Evolutionary conservation across 2,797 vertebrate genomes (phyloP).

Genomic region (Astyanax mexicanus): DNA sequence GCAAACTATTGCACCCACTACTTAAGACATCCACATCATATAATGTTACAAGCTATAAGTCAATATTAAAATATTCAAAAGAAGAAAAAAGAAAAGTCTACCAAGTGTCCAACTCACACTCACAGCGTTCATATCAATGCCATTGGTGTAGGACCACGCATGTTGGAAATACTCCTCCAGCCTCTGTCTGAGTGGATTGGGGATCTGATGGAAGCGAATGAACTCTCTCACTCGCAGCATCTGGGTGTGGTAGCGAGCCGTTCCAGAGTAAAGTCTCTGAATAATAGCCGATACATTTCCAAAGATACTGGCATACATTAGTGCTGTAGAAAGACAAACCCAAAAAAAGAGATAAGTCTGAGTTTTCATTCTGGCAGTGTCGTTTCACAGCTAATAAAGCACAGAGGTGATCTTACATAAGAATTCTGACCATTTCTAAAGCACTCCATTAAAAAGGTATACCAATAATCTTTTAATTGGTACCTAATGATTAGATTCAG

Average conservation of each 20-base stretch:
- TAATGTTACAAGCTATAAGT: no score
- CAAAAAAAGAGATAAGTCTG: not conserved
- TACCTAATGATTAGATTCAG: not conserved
- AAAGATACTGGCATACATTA: conserved; percentile 89
- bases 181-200: conserved; percentile 82
- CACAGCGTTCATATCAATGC: conserved; percentile 83
- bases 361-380: conserved; percentile 16
- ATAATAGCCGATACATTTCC: conserved; percentile 90
- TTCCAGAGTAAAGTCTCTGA: conserved; percentile 86
- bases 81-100: conserved; percentile 2
- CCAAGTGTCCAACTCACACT: conserved; percentile 51
- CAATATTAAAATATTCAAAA: no score
- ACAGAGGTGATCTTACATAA: not conserved
- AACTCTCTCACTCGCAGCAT: conserved; percentile 86
- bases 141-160: conserved; percentile 81
- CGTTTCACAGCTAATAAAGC: not conserved
- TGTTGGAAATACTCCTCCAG: conserved; percentile 82
- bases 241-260: conserved; percentile 84
- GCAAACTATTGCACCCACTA: no score
- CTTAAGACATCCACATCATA: no score
- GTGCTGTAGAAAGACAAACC: conserved; percentile 68
- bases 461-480: not conserved
- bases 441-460: not conserved
- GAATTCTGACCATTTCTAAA: not conserved
- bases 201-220: conserved; percentile 87